Evolutionary conservation across 2,888 invertebrate species (phyloP), one percentile per base, ranked within the genome.

Genomic region (Dusona sp.): DNA sequence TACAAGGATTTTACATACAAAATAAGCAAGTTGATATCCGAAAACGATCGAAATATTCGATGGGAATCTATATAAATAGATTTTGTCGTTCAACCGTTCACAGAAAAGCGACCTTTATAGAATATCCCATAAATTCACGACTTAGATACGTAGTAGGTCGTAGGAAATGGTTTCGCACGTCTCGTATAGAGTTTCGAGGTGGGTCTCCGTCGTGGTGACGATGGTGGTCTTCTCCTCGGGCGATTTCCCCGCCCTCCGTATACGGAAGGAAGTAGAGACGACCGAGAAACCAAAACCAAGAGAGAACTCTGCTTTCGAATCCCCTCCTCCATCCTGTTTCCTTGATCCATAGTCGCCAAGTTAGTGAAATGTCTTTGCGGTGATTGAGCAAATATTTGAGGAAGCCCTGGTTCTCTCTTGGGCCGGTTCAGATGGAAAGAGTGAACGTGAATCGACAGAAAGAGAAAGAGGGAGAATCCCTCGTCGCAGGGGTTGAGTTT

Each of bases 321-420:
- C 73, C 6, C 38, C 33, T 54, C 42, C 78, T 48, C 45, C 67
- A 70, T 42, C 29, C 57, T 45, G 64, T 64, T 29, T 68, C 70
- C 87, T 89, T 90, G 92, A 93, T 92, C 91, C 88, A 88, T 90
- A 90, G 90, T 90, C 89, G 90, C 89, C 91, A 91, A 93, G 92
- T 92, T 92, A 91, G 91, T 90, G 91, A 91, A 93, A 93, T 93
- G 93, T 93, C 93, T 93, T 93, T 91, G 93, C 91, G 92, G 94
- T 93, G 94, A 94, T 94, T 93, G 93, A 91, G 92, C 93, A 94
- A 94, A 94, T 94, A 94, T 87, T 87, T 87, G 87, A 84, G 87
- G 84, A 87, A 87, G 84, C 84, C 75, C 79, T 68, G 79, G 74
- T 83, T 88, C 82, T 75, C 82, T 77, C 70, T 74, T 83, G 88